Base-by-base conservation (phyloP, 2,888 invertebrate genomes). In the Octonoba sinensis region DNA sequence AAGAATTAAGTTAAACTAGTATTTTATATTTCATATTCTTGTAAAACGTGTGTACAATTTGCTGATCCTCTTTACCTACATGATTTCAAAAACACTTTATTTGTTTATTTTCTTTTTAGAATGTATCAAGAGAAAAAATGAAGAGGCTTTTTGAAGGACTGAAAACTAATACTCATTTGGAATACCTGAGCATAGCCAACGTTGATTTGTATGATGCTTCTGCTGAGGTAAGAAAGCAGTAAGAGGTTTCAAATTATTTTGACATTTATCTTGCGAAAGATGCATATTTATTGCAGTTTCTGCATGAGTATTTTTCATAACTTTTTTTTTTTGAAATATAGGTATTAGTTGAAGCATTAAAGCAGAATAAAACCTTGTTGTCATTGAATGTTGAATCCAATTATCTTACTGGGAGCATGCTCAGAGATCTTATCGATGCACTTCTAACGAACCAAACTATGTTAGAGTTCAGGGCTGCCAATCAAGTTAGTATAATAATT, bases 61-160 rank as follows among this genome's bases (percentile, higher is more conserved):
- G 6, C 6, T 27, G 6, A 27, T 27, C 2, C 3, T 27, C 36
- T 11, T 36, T 36, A 3, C 36, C 8, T 36, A 36, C 36, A 36
- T 36, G 36, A 36, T 36, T 36, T 11, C 11, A 36, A 36, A 36
- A n/a, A n/a, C n/a, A 36, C 36, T 8, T n/a, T n/a, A n/a, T n/a
- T n/a, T 36, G 2, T 64, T 47, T 24, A 24, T 67, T 51, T 24
- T 27, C 36, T 27, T 51, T 91, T 0, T 90, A 98, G 97, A 96
- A 96, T 90, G 95, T 99, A 89, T 96, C 97, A 85, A 94, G 97
- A 89, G 97, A 99, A 90, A 95, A 96, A 89, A 94, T 98, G 89
- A 93, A 93, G 87, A 93, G 93, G 88, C 91, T 99, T 83, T 95
- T 96, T 90, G 93, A 93, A 87, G 96, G 94, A 72, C 90, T 99